A percentile compares a stretch with the other conserved stretches of the same genome.
Evolutionary conservation across 2,888 invertebrate genomes (phyloP).

Genomic region (Aradus depressus): DNA sequence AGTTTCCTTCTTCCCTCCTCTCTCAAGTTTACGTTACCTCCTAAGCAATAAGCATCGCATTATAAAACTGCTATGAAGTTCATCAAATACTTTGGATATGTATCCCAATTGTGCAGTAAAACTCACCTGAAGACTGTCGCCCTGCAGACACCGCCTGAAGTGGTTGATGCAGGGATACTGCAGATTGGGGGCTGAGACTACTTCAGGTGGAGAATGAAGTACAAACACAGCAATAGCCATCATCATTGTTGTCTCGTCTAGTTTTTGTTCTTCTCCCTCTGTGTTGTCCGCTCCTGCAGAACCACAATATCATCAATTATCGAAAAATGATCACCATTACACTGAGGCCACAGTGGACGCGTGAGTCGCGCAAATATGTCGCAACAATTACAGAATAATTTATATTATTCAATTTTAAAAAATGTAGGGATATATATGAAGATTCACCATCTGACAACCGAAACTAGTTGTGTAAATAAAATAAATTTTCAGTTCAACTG

Average conservation of each 20-base stretch:
- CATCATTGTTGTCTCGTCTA: constrained; percentile 78
- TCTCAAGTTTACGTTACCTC: too few species aligned
- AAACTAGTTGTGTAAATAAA: neutral
- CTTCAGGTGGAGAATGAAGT: constrained; percentile 65
- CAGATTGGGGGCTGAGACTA: constrained; percentile 65
- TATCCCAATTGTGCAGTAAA: too few species aligned
- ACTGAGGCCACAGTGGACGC: neutral
- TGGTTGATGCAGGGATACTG: constrained; percentile 88
- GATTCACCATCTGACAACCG: neutral
- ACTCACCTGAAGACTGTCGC: constrained; percentile 47
- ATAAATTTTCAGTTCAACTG: neutral
- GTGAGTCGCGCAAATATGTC: neutral
- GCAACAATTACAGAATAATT: neutral
- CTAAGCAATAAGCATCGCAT: too few species aligned
- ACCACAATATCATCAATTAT: constrained; percentile 6
- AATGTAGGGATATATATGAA: neutral
- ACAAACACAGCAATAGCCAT: constrained; percentile 81
- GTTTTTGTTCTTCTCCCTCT: constrained; percentile 58
- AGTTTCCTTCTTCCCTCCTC: too few species aligned
- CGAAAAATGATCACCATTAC: constrained; percentile 1
- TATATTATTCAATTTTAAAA: neutral
- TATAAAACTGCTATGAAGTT: too few species aligned
- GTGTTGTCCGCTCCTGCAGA: constrained; percentile 17
- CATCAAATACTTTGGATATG: too few species aligned
- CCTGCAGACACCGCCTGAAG: constrained; percentile 71